Percentiles rank a stretch among this genome's conserved stretches.
Evolutionary conservation across 1,140 invertebrate species (phyloP).

Genomic region (Drosophila melanica): DNA sequence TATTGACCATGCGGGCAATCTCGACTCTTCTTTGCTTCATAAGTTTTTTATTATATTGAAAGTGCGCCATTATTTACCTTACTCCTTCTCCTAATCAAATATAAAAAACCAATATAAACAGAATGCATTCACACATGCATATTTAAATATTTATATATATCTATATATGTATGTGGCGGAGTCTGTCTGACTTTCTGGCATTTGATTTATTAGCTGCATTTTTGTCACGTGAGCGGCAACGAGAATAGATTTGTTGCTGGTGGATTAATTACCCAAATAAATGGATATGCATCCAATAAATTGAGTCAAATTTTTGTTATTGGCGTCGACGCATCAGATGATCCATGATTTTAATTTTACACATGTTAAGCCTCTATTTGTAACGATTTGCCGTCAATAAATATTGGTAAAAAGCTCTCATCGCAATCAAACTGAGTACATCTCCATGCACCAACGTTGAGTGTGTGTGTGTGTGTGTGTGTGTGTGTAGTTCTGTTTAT

Average conservation of each 20-base stretch:
- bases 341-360: background rate
- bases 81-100: too few relatives aligned
- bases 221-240: conserved; percentile 1
- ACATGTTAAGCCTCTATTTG: conserved; percentile 1
- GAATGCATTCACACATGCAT: too few relatives aligned
- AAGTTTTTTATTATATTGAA: too few relatives aligned
- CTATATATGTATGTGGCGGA: too few relatives aligned
- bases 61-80: too few relatives aligned
- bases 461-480: background rate
- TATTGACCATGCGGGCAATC: too few relatives aligned
- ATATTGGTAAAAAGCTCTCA: conserved; percentile 19
- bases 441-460: too few relatives aligned
- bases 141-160: too few relatives aligned
- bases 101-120: too few relatives aligned
- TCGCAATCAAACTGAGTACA: background rate
- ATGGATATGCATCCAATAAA: conserved; percentile 11
- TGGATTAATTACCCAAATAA: conserved; percentile 11
- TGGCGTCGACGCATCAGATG: background rate
- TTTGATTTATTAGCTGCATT: conserved; percentile 8
- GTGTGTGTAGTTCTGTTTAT: conserved; percentile 14
- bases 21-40: too few relatives aligned
- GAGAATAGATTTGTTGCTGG: background rate
- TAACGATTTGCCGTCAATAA: conserved; percentile 24
- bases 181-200: background rate
- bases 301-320: conserved; percentile 6